Base-by-base conservation (phyloP, 2,888 invertebrate genomes). In the Lithophane ornitopus region DNA sequence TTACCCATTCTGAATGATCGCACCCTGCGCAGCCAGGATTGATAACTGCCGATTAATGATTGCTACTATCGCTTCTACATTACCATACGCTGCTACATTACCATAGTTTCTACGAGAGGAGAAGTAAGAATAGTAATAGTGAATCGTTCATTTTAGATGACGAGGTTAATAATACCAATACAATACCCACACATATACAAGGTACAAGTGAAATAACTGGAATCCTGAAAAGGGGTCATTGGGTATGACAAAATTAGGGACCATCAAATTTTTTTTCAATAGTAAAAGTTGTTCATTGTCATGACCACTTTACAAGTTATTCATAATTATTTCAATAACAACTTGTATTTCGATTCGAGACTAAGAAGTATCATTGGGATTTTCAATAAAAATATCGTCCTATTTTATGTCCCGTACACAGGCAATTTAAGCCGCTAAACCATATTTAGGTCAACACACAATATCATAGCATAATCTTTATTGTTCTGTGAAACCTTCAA, bases 381-480 rank as follows among this genome's bases (percentile, higher is more conserved):
- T 19, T 34, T 19, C 19, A 46, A 26, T 59, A 22, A 4, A 26
- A 76, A 70, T 22, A 56, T 28, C 2, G 11, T 34, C n/a, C 3
- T 26, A 9, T 52, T 39, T n/a, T 44, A 28, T 28, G n/a, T 34
- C 11, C 11, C 16, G 22, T 16, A 19, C 11, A 81, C 11, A 76
- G 34, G 58, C 39, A 58, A 52, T 49, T 11, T 26, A 34, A 67
- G 49, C 59, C 58, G 3, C 56, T 59, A 58, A 70, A 70, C 44
- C 59, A 62, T 58, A 82, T 82, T 77, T 78, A 70, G 78, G 80
- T 78, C 80, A 70, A 9, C 39, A 49, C 59, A 82, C 70, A 80
- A 70, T 78, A 82, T 80, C 56, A 46, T n/a, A 58, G 56, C 61
- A 70, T 70, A 78, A 78, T 70, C 4, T 82, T 82, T 82, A 80